Evolutionary conservation across 2,888 invertebrate species (phyloP).

Genomic region (Caenorhabditis angaria): DNA sequence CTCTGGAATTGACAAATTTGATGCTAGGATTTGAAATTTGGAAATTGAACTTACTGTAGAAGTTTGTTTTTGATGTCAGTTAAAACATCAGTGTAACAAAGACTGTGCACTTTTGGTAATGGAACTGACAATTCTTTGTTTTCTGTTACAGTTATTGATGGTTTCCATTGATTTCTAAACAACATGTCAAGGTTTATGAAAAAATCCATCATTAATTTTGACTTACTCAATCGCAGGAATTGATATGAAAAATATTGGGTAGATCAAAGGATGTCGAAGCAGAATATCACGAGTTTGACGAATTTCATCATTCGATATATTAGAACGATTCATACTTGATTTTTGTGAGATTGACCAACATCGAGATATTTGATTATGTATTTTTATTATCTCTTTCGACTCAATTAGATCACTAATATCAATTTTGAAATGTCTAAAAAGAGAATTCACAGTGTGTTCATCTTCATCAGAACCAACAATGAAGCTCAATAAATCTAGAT

Average conservation of each 20-base stretch:
- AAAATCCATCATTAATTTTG: background rate
- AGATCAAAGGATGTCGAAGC: conserved; percentile 3
- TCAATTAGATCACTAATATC: too few relatives aligned
- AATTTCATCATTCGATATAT: background rate
- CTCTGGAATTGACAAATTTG: background rate
- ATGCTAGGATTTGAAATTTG: background rate
- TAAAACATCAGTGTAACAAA: background rate
- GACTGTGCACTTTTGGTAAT: background rate
- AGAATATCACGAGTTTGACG: background rate
- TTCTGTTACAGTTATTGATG: background rate
- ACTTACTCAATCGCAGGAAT: background rate
- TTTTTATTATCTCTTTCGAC: background rate
- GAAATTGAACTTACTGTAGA: background rate
- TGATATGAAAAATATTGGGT: conserved; percentile 1
- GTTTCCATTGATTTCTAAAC: conserved; percentile 6
- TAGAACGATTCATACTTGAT: background rate
- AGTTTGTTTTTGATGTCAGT: background rate
- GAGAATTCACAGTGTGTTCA: too few relatives aligned
- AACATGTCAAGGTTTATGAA: background rate
- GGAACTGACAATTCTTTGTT: background rate
- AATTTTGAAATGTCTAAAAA: background rate
- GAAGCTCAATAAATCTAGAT: background rate
- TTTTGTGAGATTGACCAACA: background rate
- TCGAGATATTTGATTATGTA: background rate
- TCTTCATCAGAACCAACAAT: background rate